Evolutionary conservation across 2,888 invertebrate genomes (phyloP), one percentile per base, ranked within the genome.

Genomic region (Pachydiplax longipennis): DNA sequence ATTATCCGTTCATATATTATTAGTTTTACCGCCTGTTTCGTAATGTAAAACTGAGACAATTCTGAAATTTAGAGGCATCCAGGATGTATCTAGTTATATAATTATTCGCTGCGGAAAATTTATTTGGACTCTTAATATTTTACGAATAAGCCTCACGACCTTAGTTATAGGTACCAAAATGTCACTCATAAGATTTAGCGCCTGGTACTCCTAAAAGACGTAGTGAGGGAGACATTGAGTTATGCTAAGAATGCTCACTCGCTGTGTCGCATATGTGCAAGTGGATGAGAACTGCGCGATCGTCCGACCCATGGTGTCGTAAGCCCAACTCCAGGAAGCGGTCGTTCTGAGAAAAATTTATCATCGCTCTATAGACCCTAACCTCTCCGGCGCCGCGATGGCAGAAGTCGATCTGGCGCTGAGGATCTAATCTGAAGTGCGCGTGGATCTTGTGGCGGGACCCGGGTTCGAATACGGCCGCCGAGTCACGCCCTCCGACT

Each of bases 351-450:
- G 87, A 87, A 87, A 87, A 87, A 87, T 87, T 87, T 87, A 87
- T 87, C 87, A 87, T 87, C 87, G 87, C 87, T 58, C 87, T 61
- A 61, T 87, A 87, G 31, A 87, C 87, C 87, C 87, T 61, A 87
- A 87, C 87, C 87, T 87, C 87, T 61, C 37, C 61, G 87, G 87
- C 87, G 87, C 87, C 87, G 87, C 87, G 87, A 65, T 65, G 61
- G 58, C 37, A 73, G 25, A 12, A 31, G 25, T 25, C 31, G 65
- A 65, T 65, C n/a, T n/a, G n/a, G 0, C 22, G 65, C 65, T 65
- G 25, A n/a, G 61, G 61, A 22, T 61, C 15, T 61, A 61, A 61
- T 61, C 61, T 61, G 12, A 25, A 25, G 73, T 4, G 31, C 73
- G 73, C 44, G 44, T 12, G 25, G 73, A 73, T 31, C 65, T 37